phyloP scores from a whole-genome alignment of 2,888 invertebrate species.

The Xylocampa areola region DNA sequence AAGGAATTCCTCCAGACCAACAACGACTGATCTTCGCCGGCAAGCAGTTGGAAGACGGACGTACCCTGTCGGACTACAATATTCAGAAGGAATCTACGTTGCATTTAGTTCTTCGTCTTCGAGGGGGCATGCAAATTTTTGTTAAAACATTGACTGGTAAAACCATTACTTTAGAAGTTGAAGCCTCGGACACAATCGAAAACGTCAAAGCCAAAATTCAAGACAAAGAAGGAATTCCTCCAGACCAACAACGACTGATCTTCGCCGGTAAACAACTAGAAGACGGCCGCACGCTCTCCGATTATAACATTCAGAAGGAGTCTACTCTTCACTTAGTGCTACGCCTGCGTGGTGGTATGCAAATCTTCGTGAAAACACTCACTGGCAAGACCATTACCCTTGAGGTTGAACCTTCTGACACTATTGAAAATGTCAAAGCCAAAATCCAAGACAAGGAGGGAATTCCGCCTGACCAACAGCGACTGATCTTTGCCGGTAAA shows the following conservation, averaged over 20 bases:
- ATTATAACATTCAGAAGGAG: constrained; percentile 68
- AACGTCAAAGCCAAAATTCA: constrained; percentile 59
- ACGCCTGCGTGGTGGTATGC: constrained; percentile 65
- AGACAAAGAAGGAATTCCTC: constrained; percentile 65
- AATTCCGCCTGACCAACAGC: constrained; percentile 70
- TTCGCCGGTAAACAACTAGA: constrained; percentile 68
- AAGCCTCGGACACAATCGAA: constrained; percentile 57
- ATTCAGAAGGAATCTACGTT: constrained; percentile 65
- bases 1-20: constrained; percentile 65
- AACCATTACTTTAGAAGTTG: constrained; percentile 61
- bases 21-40: constrained; percentile 64
- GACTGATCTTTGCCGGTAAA: constrained; percentile 69
- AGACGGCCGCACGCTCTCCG: constrained; percentile 60
- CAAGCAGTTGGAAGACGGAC: constrained; percentile 63
- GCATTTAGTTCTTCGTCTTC: constrained; percentile 59
- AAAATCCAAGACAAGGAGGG: constrained; percentile 71
- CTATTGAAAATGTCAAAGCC: constrained; percentile 70
- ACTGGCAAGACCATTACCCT: constrained; percentile 67
- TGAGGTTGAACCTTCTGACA: constrained; percentile 68
- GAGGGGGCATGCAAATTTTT: constrained; percentile 67
- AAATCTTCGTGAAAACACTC: constrained; percentile 64
- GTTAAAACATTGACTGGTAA: constrained; percentile 64
- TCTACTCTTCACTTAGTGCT: constrained; percentile 63
- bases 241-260: constrained; percentile 67
- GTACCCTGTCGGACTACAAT: constrained; percentile 61